A percentile compares a stretch with the other conserved stretches of the same genome.
Conservation (phyloP, 2,797 vertebrate species). For the Lacerta viridis region DNA sequence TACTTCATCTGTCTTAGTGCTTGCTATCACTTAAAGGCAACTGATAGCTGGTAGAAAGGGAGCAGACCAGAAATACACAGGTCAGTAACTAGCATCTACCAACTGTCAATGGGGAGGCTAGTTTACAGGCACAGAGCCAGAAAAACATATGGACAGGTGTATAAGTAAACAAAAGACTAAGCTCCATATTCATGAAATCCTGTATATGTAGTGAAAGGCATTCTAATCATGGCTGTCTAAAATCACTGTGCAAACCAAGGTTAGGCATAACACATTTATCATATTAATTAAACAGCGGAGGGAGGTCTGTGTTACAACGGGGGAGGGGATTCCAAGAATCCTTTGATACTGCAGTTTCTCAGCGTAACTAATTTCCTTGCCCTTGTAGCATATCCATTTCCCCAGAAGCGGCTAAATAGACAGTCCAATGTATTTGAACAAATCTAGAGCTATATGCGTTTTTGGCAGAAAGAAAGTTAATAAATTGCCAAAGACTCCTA, state of each 20-base stretch:
- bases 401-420: neutral
- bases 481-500: neutral
- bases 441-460: conserved; percentile 1
- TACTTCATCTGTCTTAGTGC: neutral
- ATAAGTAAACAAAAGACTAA: conserved; percentile 65
- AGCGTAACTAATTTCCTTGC: neutral
- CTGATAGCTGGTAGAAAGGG: conserved; percentile 45
- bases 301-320: conserved; percentile 48
- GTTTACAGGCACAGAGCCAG: conserved; percentile 69
- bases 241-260: conserved; percentile 69
- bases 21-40: neutral
- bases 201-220: conserved; percentile 59
- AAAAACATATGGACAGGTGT: conserved; percentile 70
- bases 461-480: conserved; percentile 16
- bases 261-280: conserved; percentile 62
- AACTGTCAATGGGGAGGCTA: conserved; percentile 69
- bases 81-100: conserved; percentile 65
- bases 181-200: conserved; percentile 52
- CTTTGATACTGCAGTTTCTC: conserved; percentile 53
- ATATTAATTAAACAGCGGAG: conserved; percentile 70
- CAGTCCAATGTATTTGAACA: conserved; percentile 3
- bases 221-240: conserved; percentile 64
- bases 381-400: neutral
- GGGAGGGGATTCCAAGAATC: conserved; percentile 38
- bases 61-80: conserved; percentile 58